Evolutionary conservation across 2,113 vertebrate genomes (phyloP).

Genomic region (Muscicapa adusta): DNA sequence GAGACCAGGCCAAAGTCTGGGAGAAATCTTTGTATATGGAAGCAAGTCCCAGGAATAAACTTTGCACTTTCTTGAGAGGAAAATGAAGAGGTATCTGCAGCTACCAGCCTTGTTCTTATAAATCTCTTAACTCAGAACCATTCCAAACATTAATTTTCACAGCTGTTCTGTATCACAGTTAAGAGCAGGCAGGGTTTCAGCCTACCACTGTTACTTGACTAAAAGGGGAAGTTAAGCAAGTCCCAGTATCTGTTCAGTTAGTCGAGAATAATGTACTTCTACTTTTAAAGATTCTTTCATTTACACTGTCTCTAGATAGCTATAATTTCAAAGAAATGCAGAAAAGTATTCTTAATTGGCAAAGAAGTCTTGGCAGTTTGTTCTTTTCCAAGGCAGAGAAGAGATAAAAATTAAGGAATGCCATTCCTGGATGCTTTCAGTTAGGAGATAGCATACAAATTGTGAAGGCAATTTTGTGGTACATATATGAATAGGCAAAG

Average conservation of each 20-base stretch:
- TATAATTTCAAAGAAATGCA: neutral
- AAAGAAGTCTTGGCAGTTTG: neutral
- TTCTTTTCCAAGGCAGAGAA: neutral
- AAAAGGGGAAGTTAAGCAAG: neutral
- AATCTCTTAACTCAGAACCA: neutral
- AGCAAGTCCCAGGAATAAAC: neutral
- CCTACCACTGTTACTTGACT: neutral
- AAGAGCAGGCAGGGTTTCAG: neutral
- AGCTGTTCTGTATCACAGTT: neutral
- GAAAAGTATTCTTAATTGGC: neutral
- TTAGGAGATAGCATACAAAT: neutral
- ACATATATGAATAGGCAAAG: neutral
- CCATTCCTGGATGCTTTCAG: neutral
- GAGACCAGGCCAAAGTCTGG: neutral
- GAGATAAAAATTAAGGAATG: neutral
- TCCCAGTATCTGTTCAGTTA: neutral
- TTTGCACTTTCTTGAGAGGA: neutral
- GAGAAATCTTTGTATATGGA: neutral
- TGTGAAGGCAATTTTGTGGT: neutral
- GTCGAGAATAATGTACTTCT: neutral
- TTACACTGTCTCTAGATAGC: neutral
- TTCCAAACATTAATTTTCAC: neutral
- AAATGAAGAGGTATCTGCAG: neutral
- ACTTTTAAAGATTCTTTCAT: neutral
- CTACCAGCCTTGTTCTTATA: neutral